Percentiles rank a stretch among this genome's conserved stretches.
Conservation (phyloP, 2,113 vertebrate genomes). For the Vicugna pacos region DNA sequence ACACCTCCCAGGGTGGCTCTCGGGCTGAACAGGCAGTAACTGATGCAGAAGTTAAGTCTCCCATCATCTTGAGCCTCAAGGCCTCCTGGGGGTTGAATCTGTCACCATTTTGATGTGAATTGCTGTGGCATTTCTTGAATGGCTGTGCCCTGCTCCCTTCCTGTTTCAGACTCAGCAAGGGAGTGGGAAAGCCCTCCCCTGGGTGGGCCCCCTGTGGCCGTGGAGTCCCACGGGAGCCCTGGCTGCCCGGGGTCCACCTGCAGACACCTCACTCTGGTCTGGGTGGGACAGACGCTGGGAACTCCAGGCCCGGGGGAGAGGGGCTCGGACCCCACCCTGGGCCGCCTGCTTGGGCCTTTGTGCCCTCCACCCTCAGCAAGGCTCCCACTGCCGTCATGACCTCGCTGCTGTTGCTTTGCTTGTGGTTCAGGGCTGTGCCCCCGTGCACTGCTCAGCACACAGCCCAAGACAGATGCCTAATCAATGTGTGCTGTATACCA, state of each 20-base stretch:
- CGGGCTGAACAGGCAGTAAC: neutral
- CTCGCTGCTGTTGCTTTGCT: too few species aligned
- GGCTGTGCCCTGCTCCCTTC: too few species aligned
- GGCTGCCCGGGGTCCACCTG: neutral
- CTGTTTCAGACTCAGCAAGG: too few species aligned
- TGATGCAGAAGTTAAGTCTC: too few species aligned
- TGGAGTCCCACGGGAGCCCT: accelerated
- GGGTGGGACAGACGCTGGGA: neutral
- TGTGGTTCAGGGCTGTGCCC: neutral
- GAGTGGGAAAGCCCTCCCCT: neutral
- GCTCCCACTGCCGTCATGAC: too few species aligned
- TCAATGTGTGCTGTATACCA: neutral
- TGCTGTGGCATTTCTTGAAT: too few species aligned
- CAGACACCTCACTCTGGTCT: too few species aligned
- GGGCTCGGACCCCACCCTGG: accelerated
- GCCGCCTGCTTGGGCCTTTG: accelerated
- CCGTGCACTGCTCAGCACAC: neutral
- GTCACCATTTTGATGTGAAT: too few species aligned
- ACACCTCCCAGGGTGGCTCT: neutral
- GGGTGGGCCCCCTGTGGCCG: accelerated
- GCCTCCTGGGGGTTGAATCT: too few species aligned
- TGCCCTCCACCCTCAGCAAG: too few species aligned
- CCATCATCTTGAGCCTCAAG: too few species aligned
- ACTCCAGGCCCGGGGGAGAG: accelerated
- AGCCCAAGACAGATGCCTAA: neutral